Percentiles rank a stretch among this genome's conserved stretches.
Conservation (phyloP, 1,140 invertebrate genomes). For the Cotesia chilonis region DNA sequence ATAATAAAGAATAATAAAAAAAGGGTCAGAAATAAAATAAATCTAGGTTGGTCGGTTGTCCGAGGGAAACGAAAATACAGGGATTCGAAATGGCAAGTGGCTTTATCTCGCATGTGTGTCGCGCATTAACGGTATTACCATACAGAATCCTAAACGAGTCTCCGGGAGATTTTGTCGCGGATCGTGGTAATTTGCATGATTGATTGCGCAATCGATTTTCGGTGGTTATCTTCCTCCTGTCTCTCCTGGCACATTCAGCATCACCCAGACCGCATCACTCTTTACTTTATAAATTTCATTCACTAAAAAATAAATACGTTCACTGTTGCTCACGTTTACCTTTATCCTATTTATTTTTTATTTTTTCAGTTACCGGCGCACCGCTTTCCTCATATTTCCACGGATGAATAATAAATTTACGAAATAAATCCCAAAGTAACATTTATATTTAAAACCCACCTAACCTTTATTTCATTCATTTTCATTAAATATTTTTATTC, state of each 20-base stretch:
- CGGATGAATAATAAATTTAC: constrained; percentile 31
- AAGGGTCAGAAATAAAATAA: not conserved
- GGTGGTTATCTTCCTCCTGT: constrained; percentile 16
- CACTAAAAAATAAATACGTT: constrained; percentile 27
- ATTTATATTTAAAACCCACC: constrained; percentile 11
- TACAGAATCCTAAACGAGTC: constrained; percentile 56
- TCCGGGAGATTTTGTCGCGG: constrained; percentile 55
- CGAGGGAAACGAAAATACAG: constrained; percentile 36
- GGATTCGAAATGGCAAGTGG: constrained; percentile 33
- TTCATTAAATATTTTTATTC: constrained; percentile 8
- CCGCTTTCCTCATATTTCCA: not conserved
- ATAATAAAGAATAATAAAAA: not conserved
- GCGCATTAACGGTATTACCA: constrained; percentile 58
- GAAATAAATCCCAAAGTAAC: constrained; percentile 19
- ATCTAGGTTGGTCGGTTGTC: no score
- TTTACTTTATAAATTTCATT: constrained; percentile 28
- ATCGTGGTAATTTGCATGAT: constrained; percentile 60
- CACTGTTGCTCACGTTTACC: not conserved
- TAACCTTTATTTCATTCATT: constrained; percentile 25
- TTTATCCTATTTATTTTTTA: not conserved
- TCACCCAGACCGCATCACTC: not conserved
- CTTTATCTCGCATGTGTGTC: constrained; percentile 44
- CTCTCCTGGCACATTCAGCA: not conserved
- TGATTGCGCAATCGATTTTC: constrained; percentile 52
- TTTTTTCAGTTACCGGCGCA: not conserved